Conservation (phyloP, 2,797 vertebrate species). For the Hylomyscus alleni region DNA sequence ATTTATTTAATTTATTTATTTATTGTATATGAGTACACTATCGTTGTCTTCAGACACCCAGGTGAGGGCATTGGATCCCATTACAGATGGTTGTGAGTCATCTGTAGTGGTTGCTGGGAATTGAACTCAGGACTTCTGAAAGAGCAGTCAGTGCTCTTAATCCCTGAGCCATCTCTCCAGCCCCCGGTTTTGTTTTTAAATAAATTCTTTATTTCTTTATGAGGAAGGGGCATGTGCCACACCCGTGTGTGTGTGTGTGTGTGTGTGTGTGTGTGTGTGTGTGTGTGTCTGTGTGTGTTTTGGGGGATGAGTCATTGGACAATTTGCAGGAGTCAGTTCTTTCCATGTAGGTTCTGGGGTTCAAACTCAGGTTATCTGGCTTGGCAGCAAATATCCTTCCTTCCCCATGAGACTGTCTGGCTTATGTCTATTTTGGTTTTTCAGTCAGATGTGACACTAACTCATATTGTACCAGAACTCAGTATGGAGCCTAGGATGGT, state of each 20-base stretch:
- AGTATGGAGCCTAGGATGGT: background rate
- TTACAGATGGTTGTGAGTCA: no score
- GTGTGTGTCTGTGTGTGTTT: no score
- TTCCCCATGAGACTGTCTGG: background rate
- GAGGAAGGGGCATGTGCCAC: background rate
- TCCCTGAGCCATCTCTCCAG: no score
- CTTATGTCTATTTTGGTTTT: background rate
- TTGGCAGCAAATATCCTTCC: background rate
- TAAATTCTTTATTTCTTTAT: background rate
- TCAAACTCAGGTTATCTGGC: background rate
- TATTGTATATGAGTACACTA: no score
- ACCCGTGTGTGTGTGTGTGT: background rate
- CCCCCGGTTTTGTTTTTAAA: background rate
- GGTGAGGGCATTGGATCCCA: no score
- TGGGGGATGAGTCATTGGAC: background rate
- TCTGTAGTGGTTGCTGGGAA: no score
- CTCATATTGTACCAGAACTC: background rate
- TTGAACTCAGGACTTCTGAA: no score
- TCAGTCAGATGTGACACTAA: background rate
- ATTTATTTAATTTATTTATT: no score
- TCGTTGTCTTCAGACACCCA: no score
- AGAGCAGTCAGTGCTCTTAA: no score
- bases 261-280: no score
- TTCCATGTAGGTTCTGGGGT: background rate
- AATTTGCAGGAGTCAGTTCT: background rate